Evolutionary conservation across 2,797 vertebrate species (phyloP), one percentile per base, ranked within the genome.

Genomic region (Gila robusta): DNA sequence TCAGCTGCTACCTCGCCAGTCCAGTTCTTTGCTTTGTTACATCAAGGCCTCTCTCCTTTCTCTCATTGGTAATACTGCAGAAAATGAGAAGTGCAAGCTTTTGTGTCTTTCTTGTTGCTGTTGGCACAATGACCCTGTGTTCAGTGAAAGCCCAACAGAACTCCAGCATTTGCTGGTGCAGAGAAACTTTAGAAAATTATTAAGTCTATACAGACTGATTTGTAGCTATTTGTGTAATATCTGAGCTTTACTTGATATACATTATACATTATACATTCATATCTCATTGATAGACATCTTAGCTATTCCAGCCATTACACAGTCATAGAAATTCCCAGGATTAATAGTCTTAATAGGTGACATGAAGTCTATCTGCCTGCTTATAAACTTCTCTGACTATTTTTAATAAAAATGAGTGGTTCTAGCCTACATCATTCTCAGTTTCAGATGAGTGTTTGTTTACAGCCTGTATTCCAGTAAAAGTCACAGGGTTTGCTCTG

Each of bases 21-120:
- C 82, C 80, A 44, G 19, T 88, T 85, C 72, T 86, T 88, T 88
- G 87, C 87, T 88, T 85, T 73, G 71, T 82, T 82, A 85, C 64
- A 56, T 85, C 83, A 79, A 72, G 73, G 87, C 74, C 66, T 74
- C 76, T 85, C 64, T 79, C 44, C 76, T 73, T 77, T 85, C 47
- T 88, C 35, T 82, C 78, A 79, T 87, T 83, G 74, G 49, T 83
- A 78, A 92, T 91, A 89, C 90, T 90, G 91, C 90, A 92, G 86
- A 90, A 92, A 90, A 94, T 89, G 90, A 94, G 90, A 94, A 93
- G 90, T 91, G 92, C 91, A 93, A 95, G 95, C 95, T 94, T 95
- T 96, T 94, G 94, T 93, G 91, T 94, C 92, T 94, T 87, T 80
- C 71, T 87, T 28, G 67, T 70, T 56, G 56, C 64, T 83, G 52